These are phyloP conservation scores for Biston stratarius DNA, from an alignment of 2,888 invertebrate species.

Conservation along the genomic window DNA sequence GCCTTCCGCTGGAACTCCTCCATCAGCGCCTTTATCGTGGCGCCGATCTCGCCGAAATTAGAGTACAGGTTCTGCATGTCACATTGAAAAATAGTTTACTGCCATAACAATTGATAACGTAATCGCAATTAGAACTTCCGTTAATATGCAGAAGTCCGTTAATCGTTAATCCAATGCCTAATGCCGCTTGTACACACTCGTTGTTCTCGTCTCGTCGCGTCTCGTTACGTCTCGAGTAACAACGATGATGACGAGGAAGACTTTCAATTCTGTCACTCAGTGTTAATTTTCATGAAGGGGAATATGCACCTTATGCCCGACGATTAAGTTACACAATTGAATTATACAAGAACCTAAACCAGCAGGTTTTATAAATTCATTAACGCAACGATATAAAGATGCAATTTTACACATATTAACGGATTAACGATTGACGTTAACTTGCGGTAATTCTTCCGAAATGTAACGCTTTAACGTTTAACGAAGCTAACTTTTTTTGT, in stretches of 20 bases:
- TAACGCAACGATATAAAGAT: constrained; percentile 1
- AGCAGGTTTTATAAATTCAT: constrained; percentile 27
- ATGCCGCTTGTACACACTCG: too few species aligned
- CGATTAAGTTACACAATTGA: constrained; percentile 23
- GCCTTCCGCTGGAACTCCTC: constrained; percentile 98
- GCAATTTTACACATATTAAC: constrained; percentile 11
- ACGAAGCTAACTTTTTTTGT: constrained; percentile 24
- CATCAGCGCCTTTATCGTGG: constrained; percentile 98
- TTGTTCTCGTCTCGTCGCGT: constrained; percentile 3
- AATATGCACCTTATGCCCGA: constrained; percentile 49
- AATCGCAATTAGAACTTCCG: too few species aligned
- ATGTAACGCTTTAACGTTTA: constrained; percentile 36
- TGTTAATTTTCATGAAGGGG: constrained; percentile 51
- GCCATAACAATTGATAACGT: too few species aligned
- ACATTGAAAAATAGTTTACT: not conserved
- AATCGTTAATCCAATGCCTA: too few species aligned
- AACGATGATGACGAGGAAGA: constrained; percentile 42
- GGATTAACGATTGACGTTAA: constrained; percentile 13
- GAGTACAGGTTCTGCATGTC: constrained; percentile 93
- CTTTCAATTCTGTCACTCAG: constrained; percentile 46
- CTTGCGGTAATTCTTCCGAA: constrained; percentile 32
- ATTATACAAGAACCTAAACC: constrained; percentile 29
- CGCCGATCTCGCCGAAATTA: constrained; percentile 99
- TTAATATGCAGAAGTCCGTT: too few species aligned
- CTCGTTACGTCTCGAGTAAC: not conserved